Evolutionary conservation across 2,113 vertebrate genomes (phyloP), one percentile per base, ranked within the genome.

Genomic region (Triplophysa dalaica): DNA sequence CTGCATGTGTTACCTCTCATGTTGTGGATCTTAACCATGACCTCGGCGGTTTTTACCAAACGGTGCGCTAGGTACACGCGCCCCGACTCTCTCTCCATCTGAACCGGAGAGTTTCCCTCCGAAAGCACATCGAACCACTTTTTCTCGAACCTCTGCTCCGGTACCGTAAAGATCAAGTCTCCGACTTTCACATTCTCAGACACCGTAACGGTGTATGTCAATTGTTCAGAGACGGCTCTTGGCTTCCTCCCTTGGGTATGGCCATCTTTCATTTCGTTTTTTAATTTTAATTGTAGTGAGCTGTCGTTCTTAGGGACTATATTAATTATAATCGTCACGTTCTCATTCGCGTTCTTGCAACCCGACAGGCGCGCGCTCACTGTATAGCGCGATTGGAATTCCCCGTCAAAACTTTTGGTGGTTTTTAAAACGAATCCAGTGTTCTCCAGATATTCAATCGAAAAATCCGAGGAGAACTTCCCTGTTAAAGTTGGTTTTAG

Each of bases 151-250:
- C 82, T 89, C 75, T 87, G 87, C 70, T 92, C 93, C 24, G 94
- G 95, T 9, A 96, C 88, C 12, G 93, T 95, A 89, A 95, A 95
- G 17, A 96, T 88, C 75, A 93, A 83, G 75, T 94, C 94, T 0
- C 95, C 94, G 54, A 90, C 87, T 17, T 88, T 75, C 7, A 87
- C 89, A 43, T 91, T 89, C 21, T 86, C 89, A 2, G 94, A 87
- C 6, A 95, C 90, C 1, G 87, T 87, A n/a, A 95, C 93, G 0
- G 89, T 92, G 89, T 94, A 93, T 66, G 78, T 85, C 24, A 87
- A 75, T 56, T 93, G 91, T 45, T 89, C 87, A 16, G 87, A 75
- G 24, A 90, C 86, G 1, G 87, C 87, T 48, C 93, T 87, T n/a
- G 87, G 78, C 69, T 73, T 85, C 70, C 91, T 83, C 61, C 66